Percentiles rank a stretch among this genome's conserved stretches.
These are phyloP conservation scores for Rhinoptilus africanus DNA, from an alignment of 2,113 vertebrate genomes.

Conservation along the genomic window DNA sequence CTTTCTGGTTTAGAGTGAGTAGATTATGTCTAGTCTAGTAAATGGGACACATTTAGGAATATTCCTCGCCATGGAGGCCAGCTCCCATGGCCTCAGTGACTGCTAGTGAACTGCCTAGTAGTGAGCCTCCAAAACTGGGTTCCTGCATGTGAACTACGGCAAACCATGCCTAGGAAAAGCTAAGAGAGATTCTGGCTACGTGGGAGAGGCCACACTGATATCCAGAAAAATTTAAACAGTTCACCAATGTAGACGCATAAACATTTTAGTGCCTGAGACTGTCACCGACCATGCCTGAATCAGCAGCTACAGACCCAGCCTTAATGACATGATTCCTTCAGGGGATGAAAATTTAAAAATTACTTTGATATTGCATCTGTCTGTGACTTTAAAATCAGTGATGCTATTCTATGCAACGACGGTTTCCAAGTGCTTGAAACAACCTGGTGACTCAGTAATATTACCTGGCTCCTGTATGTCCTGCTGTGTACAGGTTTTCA, in stretches of 20 bases:
- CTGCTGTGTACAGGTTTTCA: neutral
- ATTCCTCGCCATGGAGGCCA: neutral
- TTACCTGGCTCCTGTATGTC: neutral
- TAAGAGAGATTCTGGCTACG: neutral
- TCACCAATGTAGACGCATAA: neutral
- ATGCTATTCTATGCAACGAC: neutral
- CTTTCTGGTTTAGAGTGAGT: neutral
- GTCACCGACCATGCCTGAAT: neutral
- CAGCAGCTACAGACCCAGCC: neutral
- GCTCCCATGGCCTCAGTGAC: neutral
- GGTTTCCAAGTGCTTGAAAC: neutral
- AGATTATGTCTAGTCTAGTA: neutral
- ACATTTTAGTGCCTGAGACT: neutral
- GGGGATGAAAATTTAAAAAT: neutral
- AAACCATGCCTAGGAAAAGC: neutral
- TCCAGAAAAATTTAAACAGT: neutral
- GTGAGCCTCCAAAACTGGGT: neutral
- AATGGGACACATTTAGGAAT: neutral
- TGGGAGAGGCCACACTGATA: neutral
- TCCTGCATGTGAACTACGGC: neutral
- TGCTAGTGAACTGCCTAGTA: neutral
- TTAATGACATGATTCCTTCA: neutral
- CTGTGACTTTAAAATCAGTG: neutral
- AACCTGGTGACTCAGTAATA: neutral
- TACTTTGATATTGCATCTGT: neutral